Percentiles rank a stretch among this genome's conserved stretches.
Conservation (phyloP, 2,113 vertebrate species). For the Falcunculus frontatus region DNA sequence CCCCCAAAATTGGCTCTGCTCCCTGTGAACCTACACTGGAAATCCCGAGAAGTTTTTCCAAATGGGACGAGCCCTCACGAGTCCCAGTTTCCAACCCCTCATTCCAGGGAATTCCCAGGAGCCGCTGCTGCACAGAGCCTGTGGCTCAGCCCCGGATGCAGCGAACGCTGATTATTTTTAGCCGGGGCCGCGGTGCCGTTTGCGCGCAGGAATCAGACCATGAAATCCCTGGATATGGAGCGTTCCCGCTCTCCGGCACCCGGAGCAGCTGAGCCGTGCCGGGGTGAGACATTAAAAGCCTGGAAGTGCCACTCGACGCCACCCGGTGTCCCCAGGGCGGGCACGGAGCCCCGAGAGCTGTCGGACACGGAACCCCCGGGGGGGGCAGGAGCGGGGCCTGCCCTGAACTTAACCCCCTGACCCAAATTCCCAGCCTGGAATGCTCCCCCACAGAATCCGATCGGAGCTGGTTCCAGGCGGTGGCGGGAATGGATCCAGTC, state of each 20-base stretch:
- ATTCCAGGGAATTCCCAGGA: background rate
- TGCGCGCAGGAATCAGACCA: background rate
- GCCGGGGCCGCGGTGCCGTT: background rate
- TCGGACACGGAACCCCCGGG: background rate
- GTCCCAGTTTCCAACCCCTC: background rate
- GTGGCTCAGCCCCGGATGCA: accelerated
- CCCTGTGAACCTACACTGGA: accelerated
- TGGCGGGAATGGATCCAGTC: background rate
- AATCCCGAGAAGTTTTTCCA: background rate
- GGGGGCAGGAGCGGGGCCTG: background rate
- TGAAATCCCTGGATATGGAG: background rate
- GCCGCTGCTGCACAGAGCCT: background rate
- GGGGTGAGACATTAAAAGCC: background rate
- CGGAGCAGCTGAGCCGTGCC: background rate
- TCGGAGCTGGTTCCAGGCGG: background rate
- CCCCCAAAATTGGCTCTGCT: background rate
- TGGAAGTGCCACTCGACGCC: background rate
- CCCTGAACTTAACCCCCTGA: background rate
- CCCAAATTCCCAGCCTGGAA: background rate
- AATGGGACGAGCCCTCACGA: accelerated
- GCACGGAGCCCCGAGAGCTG: background rate
- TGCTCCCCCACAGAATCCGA: background rate
- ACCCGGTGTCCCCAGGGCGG: background rate
- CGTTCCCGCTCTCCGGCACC: background rate
- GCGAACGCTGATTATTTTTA: background rate